Evolutionary conservation across 2,888 invertebrate genomes (phyloP), one percentile per base, ranked within the genome.

Genomic region (Sipha maydis): DNA sequence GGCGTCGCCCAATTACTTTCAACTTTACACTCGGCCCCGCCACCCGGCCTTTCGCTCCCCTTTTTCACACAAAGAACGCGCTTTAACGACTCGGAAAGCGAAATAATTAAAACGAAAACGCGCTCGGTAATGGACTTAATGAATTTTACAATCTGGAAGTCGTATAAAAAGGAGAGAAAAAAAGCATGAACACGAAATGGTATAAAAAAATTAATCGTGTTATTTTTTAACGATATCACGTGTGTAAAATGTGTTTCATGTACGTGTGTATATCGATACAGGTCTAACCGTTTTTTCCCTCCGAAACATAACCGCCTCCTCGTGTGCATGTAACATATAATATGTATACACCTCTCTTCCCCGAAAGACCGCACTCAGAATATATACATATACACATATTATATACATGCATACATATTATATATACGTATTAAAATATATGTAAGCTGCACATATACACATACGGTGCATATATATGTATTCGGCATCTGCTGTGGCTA

Each of bases 1-100:
- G 88, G 88, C 88, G 88, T 88, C 88, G 88, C 82, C 88, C 88
- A 88, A 88, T 88, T 88, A 88, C 88, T 88, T 88, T 88, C 88
- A 88, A 88, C 88, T 88, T 88, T 88, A 88, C 88, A 88, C 88
- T 75, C 82, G 17, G 80, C 31, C 75, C 88, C 75, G 61, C 69
- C 21, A 54, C 76, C 73, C 79, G 54, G 41, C 56, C 34, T 21
- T 56, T 79, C 9, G 31, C 61, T 61, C 73, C 78, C 38, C 61
- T 17, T 80, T 88, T 88, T 80, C 80, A 82, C 88, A 88, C 88
- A 88, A 88, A 88, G 80, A 86, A 86, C 86, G 88, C 85, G 88
- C 88, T 88, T 88, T 88, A 88, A 88, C 88, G 82, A 88, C 82
- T 88, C 88, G 82, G 88, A 88, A 88, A 88, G 88, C 82, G 88